These are phyloP conservation scores for Mimas tiliae DNA, from an alignment of 2,888 invertebrate species.

Conservation along the genomic window DNA sequence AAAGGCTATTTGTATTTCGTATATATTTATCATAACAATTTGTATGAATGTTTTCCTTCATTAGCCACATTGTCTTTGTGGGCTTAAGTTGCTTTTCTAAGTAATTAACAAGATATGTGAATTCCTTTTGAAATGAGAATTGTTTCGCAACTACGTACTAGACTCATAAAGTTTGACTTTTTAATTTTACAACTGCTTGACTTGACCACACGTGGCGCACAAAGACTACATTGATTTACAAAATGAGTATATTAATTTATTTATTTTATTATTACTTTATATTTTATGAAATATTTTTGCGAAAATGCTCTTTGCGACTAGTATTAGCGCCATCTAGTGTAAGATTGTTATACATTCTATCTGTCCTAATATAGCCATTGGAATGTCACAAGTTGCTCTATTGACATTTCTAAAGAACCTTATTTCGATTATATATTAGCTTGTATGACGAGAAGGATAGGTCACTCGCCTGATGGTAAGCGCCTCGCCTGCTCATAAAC, in stretches of 20 bases:
- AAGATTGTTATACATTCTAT: too few relatives aligned
- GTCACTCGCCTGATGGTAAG: too few relatives aligned
- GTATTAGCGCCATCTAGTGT: too few relatives aligned
- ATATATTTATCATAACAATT: conserved; percentile 5
- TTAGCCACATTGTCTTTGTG: conserved; percentile 20
- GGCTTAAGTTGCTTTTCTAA: conserved; percentile 9
- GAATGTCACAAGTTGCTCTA: too few relatives aligned
- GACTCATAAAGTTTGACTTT: neutral
- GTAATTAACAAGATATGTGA: conserved; percentile 17
- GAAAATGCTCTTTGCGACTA: too few relatives aligned
- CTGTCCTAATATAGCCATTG: too few relatives aligned
- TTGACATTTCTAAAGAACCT: too few relatives aligned
- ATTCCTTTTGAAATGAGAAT: conserved; percentile 4
- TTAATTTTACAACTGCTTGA: neutral
- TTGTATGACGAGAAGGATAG: too few relatives aligned
- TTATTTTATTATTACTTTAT: neutral
- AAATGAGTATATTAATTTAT: neutral
- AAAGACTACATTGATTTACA: neutral
- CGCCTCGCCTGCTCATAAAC: too few relatives aligned
- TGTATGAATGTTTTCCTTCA: conserved; percentile 14
- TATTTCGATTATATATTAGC: too few relatives aligned
- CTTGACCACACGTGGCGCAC: neutral
- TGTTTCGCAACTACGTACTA: conserved; percentile 10
- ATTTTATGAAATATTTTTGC: neutral
- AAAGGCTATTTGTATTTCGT: neutral